Percentiles rank a stretch among this genome's conserved stretches.
Conservation (phyloP, 2,797 vertebrate genomes). For the Myioborus melanocephalus region DNA sequence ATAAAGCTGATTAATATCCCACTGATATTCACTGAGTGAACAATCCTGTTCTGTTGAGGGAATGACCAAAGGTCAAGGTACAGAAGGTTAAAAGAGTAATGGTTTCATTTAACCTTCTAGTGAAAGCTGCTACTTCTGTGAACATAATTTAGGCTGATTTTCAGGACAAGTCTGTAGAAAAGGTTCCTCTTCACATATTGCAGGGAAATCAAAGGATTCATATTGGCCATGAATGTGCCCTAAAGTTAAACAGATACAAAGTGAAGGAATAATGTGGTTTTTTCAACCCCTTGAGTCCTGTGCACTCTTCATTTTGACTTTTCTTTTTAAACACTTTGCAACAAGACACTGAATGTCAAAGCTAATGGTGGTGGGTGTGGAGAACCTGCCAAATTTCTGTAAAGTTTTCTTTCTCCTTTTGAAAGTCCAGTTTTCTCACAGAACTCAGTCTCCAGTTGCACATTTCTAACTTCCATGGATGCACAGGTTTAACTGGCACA, state of each 20-base stretch:
- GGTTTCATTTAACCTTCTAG: conserved; percentile 20
- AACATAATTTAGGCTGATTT: conserved; percentile 20
- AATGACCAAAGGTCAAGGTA: conserved; percentile 7
- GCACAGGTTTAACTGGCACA: neutral
- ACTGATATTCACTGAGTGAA: neutral
- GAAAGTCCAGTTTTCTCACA: neutral
- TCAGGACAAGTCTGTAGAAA: neutral
- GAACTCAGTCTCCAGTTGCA: neutral
- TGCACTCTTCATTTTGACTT: neutral
- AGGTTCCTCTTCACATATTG: neutral
- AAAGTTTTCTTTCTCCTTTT: neutral
- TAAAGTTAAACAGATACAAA: neutral
- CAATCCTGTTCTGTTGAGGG: neutral
- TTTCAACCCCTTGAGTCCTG: neutral
- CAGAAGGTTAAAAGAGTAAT: neutral
- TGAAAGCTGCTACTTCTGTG: neutral
- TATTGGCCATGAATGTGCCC: neutral
- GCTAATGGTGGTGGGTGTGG: neutral
- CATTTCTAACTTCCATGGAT: neutral
- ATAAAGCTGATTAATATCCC: neutral
- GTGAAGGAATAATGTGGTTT: conserved; percentile 1
- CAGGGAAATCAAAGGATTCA: neutral
- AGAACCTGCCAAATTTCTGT: neutral
- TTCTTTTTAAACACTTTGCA: neutral
- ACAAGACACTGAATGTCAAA: conserved; percentile 7